Base-by-base conservation (phyloP, 2,113 vertebrate genomes). In the Macquaria australasica region DNA sequence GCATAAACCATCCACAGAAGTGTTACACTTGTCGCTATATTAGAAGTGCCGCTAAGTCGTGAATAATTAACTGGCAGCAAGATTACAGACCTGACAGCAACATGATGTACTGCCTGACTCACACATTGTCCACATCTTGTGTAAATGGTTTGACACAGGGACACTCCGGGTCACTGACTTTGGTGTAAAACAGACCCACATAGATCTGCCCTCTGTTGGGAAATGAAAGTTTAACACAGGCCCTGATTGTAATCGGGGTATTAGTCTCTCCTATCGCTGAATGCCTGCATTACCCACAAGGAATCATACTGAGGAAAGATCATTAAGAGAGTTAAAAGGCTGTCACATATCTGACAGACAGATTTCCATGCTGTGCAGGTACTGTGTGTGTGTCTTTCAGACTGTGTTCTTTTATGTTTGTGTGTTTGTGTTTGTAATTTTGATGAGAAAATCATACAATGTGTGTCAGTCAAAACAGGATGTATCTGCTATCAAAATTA, bases 11-110 rank as follows among this genome's bases (percentile, higher is more conserved):
- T 6, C 37, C 14, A 43, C 48, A 53, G 5, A 16, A 0, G 21
- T 37, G 10, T 15, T 56, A 14, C 34, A 56, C 21, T 15, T 16
- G 58, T 72, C 66, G 23, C 34, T 31, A 11, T 41, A 71, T 63
- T 20, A 63, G 11, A 77, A 39, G 43, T 31, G 56, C 45, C 53
- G 39, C 23, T 6, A 39, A 31, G n/a, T 28, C 45, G 43, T 53
- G 31, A 69, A 41, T 74, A 74, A 78, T 74, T 56, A 73, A 48
- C 62, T 18, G 68, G 43, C 66, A 77, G 62, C 39, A 48, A 64
- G 41, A 75, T 21, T 59, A 51, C 28, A 60, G 43, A 68, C 55
- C 59, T 69, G 86, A 77, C 18, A 67, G 31, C 45, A 63, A 56
- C 60, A 50, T 48, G 60, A 77, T 12, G 48, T 16, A 34, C 28